These are phyloP conservation scores for Felis chaus DNA, from an alignment of 2,113 vertebrate species.

Conservation along the genomic window DNA sequence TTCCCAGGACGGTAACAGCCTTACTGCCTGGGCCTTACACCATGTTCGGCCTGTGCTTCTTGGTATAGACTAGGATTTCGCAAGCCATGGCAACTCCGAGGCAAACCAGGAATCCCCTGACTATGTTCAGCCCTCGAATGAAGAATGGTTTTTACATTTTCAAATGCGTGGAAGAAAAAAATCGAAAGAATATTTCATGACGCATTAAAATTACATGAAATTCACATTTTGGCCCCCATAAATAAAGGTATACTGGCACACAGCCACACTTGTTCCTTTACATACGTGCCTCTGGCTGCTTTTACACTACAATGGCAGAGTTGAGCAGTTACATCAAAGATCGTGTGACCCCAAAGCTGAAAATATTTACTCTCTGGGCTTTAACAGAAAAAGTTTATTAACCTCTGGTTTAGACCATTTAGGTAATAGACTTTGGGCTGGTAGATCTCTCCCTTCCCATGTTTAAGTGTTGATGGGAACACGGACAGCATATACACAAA, in stretches of 20 bases:
- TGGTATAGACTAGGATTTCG: background rate
- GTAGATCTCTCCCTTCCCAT: background rate
- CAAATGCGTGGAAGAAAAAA: background rate
- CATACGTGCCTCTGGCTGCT: background rate
- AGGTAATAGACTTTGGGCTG: background rate
- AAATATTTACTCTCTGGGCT: background rate
- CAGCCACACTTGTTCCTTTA: background rate
- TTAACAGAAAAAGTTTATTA: background rate
- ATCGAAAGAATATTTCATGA: background rate
- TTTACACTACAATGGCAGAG: background rate
- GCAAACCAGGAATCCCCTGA: background rate
- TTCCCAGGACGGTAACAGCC: background rate
- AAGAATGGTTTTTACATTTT: conserved; percentile 14
- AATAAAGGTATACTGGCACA: background rate
- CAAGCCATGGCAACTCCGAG: background rate
- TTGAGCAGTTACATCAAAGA: background rate
- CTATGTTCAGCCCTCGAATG: background rate
- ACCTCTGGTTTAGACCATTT: background rate
- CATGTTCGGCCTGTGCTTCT: background rate
- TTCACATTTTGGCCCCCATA: background rate
- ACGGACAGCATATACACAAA: background rate
- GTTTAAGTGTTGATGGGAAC: background rate
- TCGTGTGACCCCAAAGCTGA: background rate
- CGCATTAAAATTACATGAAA: background rate
- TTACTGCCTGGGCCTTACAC: background rate